A percentile compares a stretch with the other conserved stretches of the same genome.
These are phyloP conservation scores for Epistrophella euchroma DNA, from an alignment of 2,888 invertebrate genomes.

Conservation along the genomic window DNA sequence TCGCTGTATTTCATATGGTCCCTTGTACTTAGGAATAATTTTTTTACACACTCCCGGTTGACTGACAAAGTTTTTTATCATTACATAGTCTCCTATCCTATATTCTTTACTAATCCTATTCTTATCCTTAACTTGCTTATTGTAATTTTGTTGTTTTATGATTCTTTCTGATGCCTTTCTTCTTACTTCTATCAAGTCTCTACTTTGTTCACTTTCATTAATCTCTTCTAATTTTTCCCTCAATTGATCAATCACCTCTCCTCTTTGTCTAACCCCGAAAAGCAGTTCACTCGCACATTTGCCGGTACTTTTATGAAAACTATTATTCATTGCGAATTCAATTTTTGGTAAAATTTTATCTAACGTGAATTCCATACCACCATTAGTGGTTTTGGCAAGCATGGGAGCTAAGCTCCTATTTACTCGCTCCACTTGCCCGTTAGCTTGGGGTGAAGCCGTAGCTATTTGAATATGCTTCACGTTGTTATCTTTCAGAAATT, in stretches of 20 bases:
- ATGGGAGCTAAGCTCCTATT: conserved; percentile 37
- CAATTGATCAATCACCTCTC: conserved; percentile 26
- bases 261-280: conserved; percentile 10
- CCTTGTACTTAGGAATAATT: conserved; percentile 38
- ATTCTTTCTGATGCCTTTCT: conserved; percentile 23
- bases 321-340: conserved; percentile 31
- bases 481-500: conserved; percentile 34
- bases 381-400: conserved; percentile 4
- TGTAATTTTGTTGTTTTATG: conserved; percentile 25
- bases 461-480: conserved; percentile 30
- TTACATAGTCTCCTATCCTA: conserved; percentile 36
- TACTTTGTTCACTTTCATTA: conserved; percentile 1
- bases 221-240: conserved; percentile 32
- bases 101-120: conserved; percentile 20
- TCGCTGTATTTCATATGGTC: conserved; percentile 31
- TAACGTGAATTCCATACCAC: conserved; percentile 9
- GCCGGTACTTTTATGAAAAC: conserved; percentile 26
- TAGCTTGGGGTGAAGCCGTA: conserved; percentile 32
- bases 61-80: conserved; percentile 42
- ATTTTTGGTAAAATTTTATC: conserved; percentile 26
- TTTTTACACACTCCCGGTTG: conserved; percentile 40
- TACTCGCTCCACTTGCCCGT: conserved; percentile 33
- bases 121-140: conserved; percentile 38
- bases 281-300: conserved; percentile 1
- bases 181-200: conserved; percentile 35